Evolutionary conservation across 2,113 vertebrate species (phyloP).

Genomic region (Machaerirhynchus nigripectus): DNA sequence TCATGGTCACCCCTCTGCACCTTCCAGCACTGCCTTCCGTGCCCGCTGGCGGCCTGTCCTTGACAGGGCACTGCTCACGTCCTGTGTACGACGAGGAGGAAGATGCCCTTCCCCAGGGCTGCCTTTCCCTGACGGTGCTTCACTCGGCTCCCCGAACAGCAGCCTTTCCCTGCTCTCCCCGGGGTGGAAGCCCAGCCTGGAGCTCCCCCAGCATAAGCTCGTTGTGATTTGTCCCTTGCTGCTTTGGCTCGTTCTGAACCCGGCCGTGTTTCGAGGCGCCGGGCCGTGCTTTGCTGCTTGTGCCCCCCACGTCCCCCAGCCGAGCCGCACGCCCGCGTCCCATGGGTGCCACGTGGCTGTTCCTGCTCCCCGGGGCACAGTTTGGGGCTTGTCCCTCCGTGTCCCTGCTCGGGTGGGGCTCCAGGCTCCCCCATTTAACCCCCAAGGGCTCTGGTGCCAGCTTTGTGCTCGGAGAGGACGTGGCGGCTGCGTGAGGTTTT

Average conservation of each 20-base stretch:
- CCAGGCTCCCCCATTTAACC: rapidly evolving
- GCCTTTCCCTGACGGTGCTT: not conserved
- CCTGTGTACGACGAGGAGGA: not conserved
- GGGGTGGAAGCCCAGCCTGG: not conserved
- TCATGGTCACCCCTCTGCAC: not conserved
- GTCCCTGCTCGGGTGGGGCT: not conserved
- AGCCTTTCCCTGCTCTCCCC: not conserved
- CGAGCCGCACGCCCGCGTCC: not conserved
- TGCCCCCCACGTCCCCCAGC: not conserved
- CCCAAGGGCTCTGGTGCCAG: not conserved
- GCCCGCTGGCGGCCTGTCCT: not conserved
- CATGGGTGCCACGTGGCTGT: not conserved
- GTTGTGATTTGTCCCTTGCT: slow-evolving; percentile 17
- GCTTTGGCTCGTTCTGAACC: slow-evolving; percentile 16
- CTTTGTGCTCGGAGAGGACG: not conserved
- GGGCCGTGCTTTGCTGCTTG: slow-evolving; percentile 45
- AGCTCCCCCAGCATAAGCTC: not conserved
- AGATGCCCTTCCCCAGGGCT: not conserved
- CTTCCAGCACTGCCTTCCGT: not conserved
- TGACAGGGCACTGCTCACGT: not conserved
- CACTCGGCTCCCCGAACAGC: not conserved
- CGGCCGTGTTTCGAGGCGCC: not conserved
- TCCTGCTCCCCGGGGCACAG: not conserved
- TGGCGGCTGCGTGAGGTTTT: not conserved
- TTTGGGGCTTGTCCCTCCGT: not conserved